Evolutionary conservation across 2,888 invertebrate species (phyloP).

Genomic region (Cataglyphis altisquamis): DNA sequence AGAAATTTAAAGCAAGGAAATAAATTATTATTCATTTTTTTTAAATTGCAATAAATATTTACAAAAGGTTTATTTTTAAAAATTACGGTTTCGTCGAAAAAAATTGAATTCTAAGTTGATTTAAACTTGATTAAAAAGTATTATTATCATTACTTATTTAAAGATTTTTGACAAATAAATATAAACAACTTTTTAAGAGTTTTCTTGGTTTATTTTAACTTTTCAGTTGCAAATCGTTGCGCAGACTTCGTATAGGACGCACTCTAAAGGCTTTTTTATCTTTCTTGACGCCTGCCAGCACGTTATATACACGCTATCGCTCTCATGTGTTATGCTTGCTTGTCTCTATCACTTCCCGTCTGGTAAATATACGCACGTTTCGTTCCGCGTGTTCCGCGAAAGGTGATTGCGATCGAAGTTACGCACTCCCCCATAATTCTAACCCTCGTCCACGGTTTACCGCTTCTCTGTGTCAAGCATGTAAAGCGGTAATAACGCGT

Average conservation of each 20-base stretch:
- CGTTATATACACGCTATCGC: slow-evolving; percentile 3
- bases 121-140: background rate
- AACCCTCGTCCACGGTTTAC: slow-evolving; percentile 34
- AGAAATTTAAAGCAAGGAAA: slow-evolving; percentile 12
- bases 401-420: slow-evolving; percentile 52
- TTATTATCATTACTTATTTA: background rate
- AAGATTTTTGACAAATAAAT: background rate
- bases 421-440: slow-evolving; percentile 44
- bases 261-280: background rate
- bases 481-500: slow-evolving; percentile 61
- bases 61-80: background rate
- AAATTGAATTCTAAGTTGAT: background rate
- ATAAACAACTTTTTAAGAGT: background rate
- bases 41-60: background rate
- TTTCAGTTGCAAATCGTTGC: background rate
- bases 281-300: background rate
- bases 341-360: background rate
- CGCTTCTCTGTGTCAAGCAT: slow-evolving; percentile 59
- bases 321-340: background rate
- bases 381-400: slow-evolving; percentile 34
- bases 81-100: background rate
- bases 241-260: background rate
- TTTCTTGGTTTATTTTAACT: background rate
- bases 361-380: slow-evolving; percentile 38
- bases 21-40: background rate